Percentiles rank a stretch among this genome's conserved stretches.
phyloP scores from a whole-genome alignment of 2,888 invertebrate genomes.

The Biston stratarius region DNA sequence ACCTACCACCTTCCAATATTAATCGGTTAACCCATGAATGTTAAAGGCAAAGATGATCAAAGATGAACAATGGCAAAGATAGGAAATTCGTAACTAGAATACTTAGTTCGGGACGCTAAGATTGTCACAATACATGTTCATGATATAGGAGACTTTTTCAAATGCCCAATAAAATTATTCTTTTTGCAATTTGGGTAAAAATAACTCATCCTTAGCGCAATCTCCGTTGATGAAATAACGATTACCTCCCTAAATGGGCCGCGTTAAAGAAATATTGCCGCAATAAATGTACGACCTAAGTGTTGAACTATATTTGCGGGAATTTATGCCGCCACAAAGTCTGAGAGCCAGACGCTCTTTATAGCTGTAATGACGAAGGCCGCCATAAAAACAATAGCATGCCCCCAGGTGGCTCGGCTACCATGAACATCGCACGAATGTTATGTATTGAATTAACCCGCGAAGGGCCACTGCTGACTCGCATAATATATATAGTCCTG shows the following conservation, averaged over 20 bases:
- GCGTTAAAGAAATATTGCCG: neutral
- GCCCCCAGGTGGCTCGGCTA: slow-evolving; percentile 4
- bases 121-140: no score
- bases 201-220: neutral
- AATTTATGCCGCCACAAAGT: slow-evolving; percentile 22
- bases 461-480: no score
- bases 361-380: slow-evolving; percentile 15
- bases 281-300: slow-evolving; percentile 6
- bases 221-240: neutral
- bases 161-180: neutral
- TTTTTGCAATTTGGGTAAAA: no score
- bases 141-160: no score
- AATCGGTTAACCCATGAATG: no score
- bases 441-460: neutral
- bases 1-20: no score
- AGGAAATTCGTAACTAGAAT: no score
- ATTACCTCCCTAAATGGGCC: neutral
- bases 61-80: no score
- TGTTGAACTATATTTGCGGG: slow-evolving; percentile 11
- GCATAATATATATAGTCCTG: no score
- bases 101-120: no score
- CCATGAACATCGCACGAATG: neutral
- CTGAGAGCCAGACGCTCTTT: slow-evolving; percentile 21
- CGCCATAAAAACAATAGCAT: slow-evolving; percentile 22
- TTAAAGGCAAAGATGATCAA: no score